Base-by-base conservation (phyloP, 2,888 invertebrate genomes). In the Limnephilus marmoratus region DNA sequence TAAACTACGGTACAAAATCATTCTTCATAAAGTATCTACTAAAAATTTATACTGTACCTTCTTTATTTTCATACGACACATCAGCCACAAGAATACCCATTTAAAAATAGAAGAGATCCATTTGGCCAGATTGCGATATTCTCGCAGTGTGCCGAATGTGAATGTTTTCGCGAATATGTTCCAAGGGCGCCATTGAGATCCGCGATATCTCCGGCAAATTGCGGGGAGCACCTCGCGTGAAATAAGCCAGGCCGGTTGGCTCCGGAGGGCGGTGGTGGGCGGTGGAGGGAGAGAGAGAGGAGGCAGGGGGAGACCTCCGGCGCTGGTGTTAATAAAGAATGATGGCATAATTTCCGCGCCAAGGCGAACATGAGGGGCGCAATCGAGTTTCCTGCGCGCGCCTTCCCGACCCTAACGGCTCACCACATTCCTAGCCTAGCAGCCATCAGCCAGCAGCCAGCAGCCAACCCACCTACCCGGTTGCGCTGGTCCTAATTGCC, bases 311-410 rank as follows among this genome's bases (percentile, higher is more conserved):
- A 24, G 49, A 41, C 49, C 53, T 29, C 87, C 87, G 49, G 87
- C 87, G 45, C 49, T 53, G 87, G 87, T 87, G 87, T 87, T 87
- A 87, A 87, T 87, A 49, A 87, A 87, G 87, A 87, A 49, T 49
- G 31, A 87, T 53, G 87, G 87, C 53, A 87, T 29, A 53, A 53
- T 53, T 87, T 53, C 87, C 49, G 86, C 83, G 83, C 83, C 83
- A 37, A 83, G 83, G 83, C 83, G 83, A 83, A 41, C 83, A 34
- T 34, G 18, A 83, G 68, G 68, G 83, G 83, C 34, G 83, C 83
- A 34, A 34, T 83, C 83, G 83, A 82, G 82, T 82, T 82, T 82
- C 82, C 82, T 82, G 83, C 83, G 83, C 83, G 83, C 83, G 83
- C 34, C 37, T 37, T 41, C 18, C 37, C 83, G 37, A 18, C 83